Base-by-base conservation (phyloP, 2,797 vertebrate genomes). In the Platalea minor region DNA sequence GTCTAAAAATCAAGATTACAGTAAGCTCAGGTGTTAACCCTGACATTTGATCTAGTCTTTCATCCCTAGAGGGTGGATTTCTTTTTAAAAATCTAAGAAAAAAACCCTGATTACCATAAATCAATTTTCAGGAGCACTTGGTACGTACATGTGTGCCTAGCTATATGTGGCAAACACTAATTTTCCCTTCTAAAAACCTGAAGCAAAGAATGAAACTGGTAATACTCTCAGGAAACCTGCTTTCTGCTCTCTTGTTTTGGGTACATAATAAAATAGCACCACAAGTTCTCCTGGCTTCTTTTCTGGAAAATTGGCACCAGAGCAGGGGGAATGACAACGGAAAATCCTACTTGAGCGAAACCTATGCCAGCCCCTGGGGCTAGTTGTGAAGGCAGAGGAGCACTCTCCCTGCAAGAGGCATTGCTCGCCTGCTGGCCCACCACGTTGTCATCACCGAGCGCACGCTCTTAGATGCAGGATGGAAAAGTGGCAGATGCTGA, bases 11-110 rank as follows among this genome's bases (percentile, higher is more conserved):
- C 61, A 81, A 78, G 88, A 92, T 91, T 92, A 86, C 19, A 35
- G 50, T 78, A 90, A 93, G 61, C 57, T 81, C 82, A 88, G 83
- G 82, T 88, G 87, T 94, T 93, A 92, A 96, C 35, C 39, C 43
- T 68, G 57, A 35, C 0, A 10, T 50, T 83, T 85, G 61, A 81
- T 72, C 74, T 60, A 67, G 17, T 69, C 67, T 84, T 85, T 79
- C 57, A 67, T 74, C 67, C 77, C 85, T 60, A 70, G 77, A 90
- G 63, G 21, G 19, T 69, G 69, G 51, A 90, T 93, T 85, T 90
- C 11, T 79, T 81, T 73, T 86, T 67, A 53, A 88, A 95, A 95
- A 84, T 69, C 13, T 33, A 57, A 85, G 37, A 85, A 81, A 72
- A 67, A 85, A 50, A 0, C 1, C 45, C 39, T 45, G 31, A 93